phyloP scores from a whole-genome alignment of 2,888 invertebrate species.

The Scaptomyza reducta region DNA sequence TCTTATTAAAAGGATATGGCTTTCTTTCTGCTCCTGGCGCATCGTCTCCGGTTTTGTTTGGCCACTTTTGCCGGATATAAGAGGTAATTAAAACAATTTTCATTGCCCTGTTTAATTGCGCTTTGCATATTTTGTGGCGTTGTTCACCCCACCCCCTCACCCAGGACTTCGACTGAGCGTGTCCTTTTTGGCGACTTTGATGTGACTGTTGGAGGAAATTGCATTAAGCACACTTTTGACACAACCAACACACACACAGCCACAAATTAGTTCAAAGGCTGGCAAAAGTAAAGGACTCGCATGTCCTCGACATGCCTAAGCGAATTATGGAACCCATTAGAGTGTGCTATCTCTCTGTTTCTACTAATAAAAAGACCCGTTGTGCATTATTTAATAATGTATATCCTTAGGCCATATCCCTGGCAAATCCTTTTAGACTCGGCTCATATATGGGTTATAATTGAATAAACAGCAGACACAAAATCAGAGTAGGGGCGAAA shows the following conservation, averaged over 20 bases:
- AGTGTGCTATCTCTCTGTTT: conserved; percentile 16
- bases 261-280: conserved; percentile 72
- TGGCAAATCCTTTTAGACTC: conserved; percentile 68
- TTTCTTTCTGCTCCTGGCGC: conserved; percentile 17
- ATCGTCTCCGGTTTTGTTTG: conserved; percentile 19
- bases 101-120: conserved; percentile 68
- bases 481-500: conserved; percentile 1
- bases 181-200: conserved; percentile 30
- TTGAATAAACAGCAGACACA: conserved; percentile 56
- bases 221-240: conserved; percentile 56
- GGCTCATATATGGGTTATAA: conserved; percentile 62
- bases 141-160: not conserved
- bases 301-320: conserved; percentile 44
- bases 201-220: conserved; percentile 41
- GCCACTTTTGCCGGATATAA: conserved; percentile 65
- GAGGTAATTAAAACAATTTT: conserved; percentile 73
- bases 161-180: not conserved
- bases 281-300: conserved; percentile 35
- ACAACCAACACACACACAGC: conserved; percentile 11
- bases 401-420: conserved; percentile 16
- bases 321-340: conserved; percentile 72
- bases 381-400: conserved; percentile 67
- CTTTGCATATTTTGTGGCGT: conserved; percentile 72
- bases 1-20: conserved; percentile 74
- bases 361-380: conserved; percentile 32